Evolutionary conservation across 2,113 vertebrate species (phyloP).

Genomic region (Urocitellus parryii): DNA sequence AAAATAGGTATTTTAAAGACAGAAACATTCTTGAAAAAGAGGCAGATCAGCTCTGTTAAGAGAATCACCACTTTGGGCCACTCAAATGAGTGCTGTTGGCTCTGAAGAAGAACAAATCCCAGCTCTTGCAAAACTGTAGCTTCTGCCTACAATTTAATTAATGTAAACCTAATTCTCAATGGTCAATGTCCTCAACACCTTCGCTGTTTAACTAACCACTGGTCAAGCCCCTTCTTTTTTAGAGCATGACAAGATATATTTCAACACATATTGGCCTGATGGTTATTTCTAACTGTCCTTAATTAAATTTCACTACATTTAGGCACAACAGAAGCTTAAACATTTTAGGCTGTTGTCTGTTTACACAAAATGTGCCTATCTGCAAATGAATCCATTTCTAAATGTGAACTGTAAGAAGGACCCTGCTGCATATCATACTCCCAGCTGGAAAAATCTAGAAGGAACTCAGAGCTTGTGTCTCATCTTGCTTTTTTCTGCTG

Average conservation of each 20-base stretch:
- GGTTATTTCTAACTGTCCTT: conserved; percentile 23
- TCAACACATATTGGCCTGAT: conserved; percentile 9
- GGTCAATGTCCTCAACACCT: background rate
- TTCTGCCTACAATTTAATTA: background rate
- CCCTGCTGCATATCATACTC: background rate
- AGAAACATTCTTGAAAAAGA: conserved; percentile 38
- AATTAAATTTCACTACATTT: conserved; percentile 44
- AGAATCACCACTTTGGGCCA: background rate
- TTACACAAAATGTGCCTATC: background rate
- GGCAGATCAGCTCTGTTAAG: background rate
- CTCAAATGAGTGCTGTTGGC: background rate
- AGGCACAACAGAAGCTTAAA: background rate
- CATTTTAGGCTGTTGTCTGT: background rate
- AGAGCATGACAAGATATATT: background rate
- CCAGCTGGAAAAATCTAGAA: conserved; percentile 1
- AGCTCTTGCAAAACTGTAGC: background rate
- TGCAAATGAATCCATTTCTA: conserved; percentile 32
- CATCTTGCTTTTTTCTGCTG: background rate
- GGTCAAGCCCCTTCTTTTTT: background rate
- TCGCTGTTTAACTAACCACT: background rate
- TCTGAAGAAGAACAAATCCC: conserved; percentile 31
- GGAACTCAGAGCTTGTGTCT: background rate
- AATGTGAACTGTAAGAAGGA: background rate
- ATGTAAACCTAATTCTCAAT: background rate
- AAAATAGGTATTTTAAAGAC: conserved; percentile 20